phyloP scores from a whole-genome alignment of 2,888 invertebrate species.

The Noctua pronuba region DNA sequence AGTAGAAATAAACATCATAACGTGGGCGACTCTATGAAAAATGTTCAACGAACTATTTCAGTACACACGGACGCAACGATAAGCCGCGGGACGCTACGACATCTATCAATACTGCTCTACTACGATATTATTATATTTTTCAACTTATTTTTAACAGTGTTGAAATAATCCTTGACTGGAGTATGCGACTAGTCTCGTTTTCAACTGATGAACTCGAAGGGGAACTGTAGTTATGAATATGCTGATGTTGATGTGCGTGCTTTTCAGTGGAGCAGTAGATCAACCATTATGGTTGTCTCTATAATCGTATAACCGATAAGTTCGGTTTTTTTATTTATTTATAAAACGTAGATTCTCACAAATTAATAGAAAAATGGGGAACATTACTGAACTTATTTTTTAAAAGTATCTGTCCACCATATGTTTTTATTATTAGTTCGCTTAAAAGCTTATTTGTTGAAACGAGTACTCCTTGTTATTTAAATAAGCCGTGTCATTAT shows the following conservation, averaged over 20 bases:
- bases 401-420: slow-evolving; percentile 10
- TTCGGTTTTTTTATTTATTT: background rate
- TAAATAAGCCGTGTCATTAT: slow-evolving; percentile 1
- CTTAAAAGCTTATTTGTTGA: background rate
- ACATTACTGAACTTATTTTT: background rate
- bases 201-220: slow-evolving; percentile 6
- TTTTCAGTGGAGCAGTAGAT: background rate
- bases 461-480: slow-evolving; percentile 13
- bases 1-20: slow-evolving; percentile 58
- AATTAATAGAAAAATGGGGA: background rate
- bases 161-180: slow-evolving; percentile 39
- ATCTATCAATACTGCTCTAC: slow-evolving; percentile 56
- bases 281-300: background rate
- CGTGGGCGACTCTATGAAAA: slow-evolving; percentile 62
- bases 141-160: slow-evolving; percentile 55
- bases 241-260: background rate
- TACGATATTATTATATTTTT: slow-evolving; percentile 60
- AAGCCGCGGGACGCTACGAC: slow-evolving; percentile 35
- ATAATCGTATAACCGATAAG: background rate
- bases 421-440: slow-evolving; percentile 2
- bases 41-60: slow-evolving; percentile 57
- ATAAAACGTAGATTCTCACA: background rate
- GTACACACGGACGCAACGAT: slow-evolving; percentile 36
- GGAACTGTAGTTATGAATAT: background rate
- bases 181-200: slow-evolving; percentile 5